A percentile compares a stretch with the other conserved stretches of the same genome.
phyloP scores from a whole-genome alignment of 2,797 vertebrate species.

The Ctenopoma kingsleyae region DNA sequence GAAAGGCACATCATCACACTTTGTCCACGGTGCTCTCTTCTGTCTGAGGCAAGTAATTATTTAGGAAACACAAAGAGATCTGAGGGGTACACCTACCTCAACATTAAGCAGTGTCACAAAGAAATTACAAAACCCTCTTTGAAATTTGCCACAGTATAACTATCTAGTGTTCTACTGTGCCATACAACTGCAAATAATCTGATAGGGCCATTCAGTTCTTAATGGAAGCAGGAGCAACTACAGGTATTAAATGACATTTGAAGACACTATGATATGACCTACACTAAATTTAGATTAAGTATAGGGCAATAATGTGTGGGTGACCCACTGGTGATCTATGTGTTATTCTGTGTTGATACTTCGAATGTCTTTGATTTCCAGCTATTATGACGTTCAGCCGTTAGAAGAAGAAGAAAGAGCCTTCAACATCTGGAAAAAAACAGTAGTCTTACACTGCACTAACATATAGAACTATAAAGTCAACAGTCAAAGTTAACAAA shows the following conservation, averaged over 20 bases:
- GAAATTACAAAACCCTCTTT: constrained; percentile 47
- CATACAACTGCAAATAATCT: too few species aligned
- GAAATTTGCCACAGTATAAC: constrained; percentile 21
- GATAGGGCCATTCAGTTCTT: not conserved
- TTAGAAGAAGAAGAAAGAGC: too few species aligned
- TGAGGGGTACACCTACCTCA: constrained; percentile 53
- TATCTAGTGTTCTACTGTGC: not conserved
- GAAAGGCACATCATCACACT: constrained; percentile 54
- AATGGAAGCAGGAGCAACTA: not conserved
- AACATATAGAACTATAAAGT: not conserved
- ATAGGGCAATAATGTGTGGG: not conserved
- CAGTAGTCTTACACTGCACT: not conserved
- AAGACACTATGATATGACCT: too few species aligned
- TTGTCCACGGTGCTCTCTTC: constrained; percentile 53
- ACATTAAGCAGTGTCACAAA: constrained; percentile 47
- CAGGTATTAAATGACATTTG: too few species aligned
- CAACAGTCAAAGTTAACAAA: not conserved
- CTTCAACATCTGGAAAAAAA: too few species aligned
- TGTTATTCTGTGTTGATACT: not conserved
- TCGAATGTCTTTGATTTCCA: not conserved
- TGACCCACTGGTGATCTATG: not conserved
- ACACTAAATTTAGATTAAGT: not conserved
- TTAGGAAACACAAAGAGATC: constrained; percentile 69
- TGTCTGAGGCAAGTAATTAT: constrained; percentile 72
- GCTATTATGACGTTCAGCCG: too few species aligned